phyloP scores from a whole-genome alignment of 53 echinoderm and acorn worm genomes.

The Astropecten irregularis region DNA sequence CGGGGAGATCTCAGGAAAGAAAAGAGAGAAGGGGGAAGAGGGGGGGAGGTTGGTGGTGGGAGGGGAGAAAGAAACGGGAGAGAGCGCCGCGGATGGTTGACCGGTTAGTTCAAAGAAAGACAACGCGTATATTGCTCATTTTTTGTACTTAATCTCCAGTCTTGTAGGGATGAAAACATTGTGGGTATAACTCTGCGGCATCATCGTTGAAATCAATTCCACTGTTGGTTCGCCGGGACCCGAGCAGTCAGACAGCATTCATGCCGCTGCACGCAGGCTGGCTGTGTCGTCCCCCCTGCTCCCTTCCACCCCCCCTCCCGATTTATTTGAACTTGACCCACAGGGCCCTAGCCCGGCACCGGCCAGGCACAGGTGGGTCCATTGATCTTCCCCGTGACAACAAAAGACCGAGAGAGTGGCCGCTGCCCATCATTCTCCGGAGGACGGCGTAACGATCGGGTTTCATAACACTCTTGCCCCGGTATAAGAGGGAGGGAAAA shows the following conservation, averaged over 20 bases:
- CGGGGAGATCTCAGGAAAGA: constrained; percentile 11
- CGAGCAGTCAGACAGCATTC: background rate
- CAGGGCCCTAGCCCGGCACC: constrained; percentile 27
- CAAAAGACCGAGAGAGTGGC: constrained; percentile 29
- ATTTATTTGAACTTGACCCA: constrained; percentile 57
- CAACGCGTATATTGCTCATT: background rate
- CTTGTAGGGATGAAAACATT: constrained; percentile 19
- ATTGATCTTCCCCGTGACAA: constrained; percentile 46
- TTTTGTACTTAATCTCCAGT: background rate
- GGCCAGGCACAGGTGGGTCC: constrained; percentile 50
- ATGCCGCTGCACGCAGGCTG: background rate
- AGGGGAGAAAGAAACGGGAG: too few species aligned
- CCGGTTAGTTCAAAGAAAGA: background rate
- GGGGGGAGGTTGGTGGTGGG: too few species aligned
- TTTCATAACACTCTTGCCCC: constrained; percentile 41
- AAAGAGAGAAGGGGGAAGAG: background rate
- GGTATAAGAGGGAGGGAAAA: background rate
- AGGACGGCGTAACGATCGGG: constrained; percentile 37
- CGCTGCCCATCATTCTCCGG: background rate
- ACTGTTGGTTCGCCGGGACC: constrained; percentile 1
- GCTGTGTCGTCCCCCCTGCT: too few species aligned
- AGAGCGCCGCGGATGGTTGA: too few species aligned
- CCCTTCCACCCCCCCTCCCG: constrained; percentile 8
- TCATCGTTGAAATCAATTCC: constrained; percentile 40
- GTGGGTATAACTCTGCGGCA: constrained; percentile 19